Evolutionary conservation across 2,113 vertebrate species (phyloP).

Genomic region (Cricetomys ansorgei): DNA sequence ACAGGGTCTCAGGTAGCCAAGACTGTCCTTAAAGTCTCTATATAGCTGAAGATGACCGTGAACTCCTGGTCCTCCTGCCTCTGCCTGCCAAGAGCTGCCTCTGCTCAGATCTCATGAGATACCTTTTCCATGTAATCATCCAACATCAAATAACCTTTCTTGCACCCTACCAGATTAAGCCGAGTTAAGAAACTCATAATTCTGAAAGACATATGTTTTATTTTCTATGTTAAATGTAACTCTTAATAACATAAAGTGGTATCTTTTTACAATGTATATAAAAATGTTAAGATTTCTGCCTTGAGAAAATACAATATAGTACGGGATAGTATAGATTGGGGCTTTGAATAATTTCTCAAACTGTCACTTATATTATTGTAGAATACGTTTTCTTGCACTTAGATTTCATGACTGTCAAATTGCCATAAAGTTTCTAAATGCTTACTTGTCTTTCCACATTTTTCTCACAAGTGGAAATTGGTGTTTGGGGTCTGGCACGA

Average conservation of each 20-base stretch:
- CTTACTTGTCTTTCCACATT: neutral
- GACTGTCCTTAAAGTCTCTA: neutral
- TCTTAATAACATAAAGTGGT: neutral
- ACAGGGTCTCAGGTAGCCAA: neutral
- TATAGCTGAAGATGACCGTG: neutral
- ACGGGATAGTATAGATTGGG: neutral
- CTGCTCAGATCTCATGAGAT: neutral
- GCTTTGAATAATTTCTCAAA: neutral
- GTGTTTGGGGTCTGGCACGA: neutral
- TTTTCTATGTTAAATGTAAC: neutral
- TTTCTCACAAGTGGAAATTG: neutral
- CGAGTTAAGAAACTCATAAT: neutral
- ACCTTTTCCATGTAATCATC: neutral
- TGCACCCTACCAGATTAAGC: neutral
- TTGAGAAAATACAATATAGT: neutral
- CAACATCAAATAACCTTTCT: neutral
- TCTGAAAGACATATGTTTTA: neutral
- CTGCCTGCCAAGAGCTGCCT: neutral
- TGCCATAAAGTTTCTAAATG: slow-evolving; percentile 22
- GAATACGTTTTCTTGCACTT: neutral
- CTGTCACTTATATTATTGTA: slow-evolving; percentile 2
- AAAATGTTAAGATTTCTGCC: slow-evolving; percentile 15
- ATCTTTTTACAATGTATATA: neutral
- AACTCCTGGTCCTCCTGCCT: neutral
- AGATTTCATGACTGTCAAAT: neutral